A percentile compares a stretch with the other conserved stretches of the same genome.
These are phyloP conservation scores for Gonatopus flavifemur DNA, from an alignment of 1,140 invertebrate genomes.

Conservation along the genomic window DNA sequence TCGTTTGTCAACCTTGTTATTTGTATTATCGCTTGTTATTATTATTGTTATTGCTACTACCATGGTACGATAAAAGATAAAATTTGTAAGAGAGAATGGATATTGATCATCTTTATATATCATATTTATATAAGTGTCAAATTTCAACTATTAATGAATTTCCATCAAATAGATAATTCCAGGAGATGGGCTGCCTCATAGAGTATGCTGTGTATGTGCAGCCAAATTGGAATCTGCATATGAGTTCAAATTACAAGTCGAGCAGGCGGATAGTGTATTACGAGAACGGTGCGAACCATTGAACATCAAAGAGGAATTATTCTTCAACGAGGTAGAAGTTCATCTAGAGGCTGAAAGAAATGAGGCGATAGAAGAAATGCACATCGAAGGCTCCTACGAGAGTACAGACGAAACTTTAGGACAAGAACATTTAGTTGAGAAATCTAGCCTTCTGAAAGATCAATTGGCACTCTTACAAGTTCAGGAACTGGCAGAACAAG, in stretches of 20 bases:
- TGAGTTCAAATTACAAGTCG: slow-evolving; percentile 66
- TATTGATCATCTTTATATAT: not conserved
- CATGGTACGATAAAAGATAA: not conserved
- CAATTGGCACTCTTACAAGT: slow-evolving; percentile 44
- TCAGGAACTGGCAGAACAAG: slow-evolving; percentile 37
- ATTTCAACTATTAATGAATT: not conserved
- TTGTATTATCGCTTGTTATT: too few species aligned
- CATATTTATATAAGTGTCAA: not conserved
- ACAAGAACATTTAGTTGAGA: slow-evolving; percentile 24
- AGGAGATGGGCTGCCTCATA: slow-evolving; percentile 66
- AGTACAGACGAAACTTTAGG: slow-evolving; percentile 18
- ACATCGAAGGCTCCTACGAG: slow-evolving; percentile 33
- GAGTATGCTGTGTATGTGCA: slow-evolving; percentile 64
- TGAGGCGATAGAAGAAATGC: slow-evolving; percentile 25
- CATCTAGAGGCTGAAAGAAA: slow-evolving; percentile 39
- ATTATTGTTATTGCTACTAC: not conserved
- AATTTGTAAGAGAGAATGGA: too few species aligned
- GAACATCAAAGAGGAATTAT: slow-evolving; percentile 49
- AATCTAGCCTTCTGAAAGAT: slow-evolving; percentile 41
- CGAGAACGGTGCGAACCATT: slow-evolving; percentile 56
- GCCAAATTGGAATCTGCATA: slow-evolving; percentile 65
- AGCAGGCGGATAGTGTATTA: slow-evolving; percentile 62
- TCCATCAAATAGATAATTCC: slow-evolving; percentile 56
- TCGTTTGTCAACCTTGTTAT: too few species aligned
- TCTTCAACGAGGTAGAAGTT: slow-evolving; percentile 52